phyloP scores from a whole-genome alignment of 2,797 vertebrate genomes.

The Platalea minor region DNA sequence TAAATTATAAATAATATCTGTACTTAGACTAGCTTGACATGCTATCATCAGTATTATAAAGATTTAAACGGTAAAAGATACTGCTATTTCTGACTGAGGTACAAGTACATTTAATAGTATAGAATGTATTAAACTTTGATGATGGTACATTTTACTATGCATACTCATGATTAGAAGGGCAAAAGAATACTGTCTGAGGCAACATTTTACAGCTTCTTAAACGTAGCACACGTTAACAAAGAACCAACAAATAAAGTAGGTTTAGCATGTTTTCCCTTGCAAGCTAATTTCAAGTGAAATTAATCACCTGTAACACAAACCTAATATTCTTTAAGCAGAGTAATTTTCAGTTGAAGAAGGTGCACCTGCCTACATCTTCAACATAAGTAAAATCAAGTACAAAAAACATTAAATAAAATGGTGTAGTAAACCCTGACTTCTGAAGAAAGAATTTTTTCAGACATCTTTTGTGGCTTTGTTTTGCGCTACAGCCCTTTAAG shows the following conservation, averaged over 20 bases:
- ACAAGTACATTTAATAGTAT: neutral
- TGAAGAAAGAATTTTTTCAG: slow-evolving; percentile 80
- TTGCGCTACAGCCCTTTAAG: slow-evolving; percentile 84
- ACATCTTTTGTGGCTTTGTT: slow-evolving; percentile 85
- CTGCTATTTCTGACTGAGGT: neutral
- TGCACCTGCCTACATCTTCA: slow-evolving; percentile 87
- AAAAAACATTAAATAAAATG: slow-evolving; percentile 80
- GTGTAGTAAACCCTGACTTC: slow-evolving; percentile 81
- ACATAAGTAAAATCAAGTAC: slow-evolving; percentile 80
- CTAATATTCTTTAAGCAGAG: slow-evolving; percentile 73
- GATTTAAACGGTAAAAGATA: neutral
- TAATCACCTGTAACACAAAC: slow-evolving; percentile 67
- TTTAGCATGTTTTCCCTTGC: slow-evolving; percentile 59
- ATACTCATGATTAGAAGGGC: neutral
- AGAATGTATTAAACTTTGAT: neutral
- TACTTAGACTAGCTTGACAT: neutral
- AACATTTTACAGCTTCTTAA: slow-evolving; percentile 5
- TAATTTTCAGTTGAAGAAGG: slow-evolving; percentile 79
- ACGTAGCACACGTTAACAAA: neutral
- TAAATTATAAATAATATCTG: neutral
- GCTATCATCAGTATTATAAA: neutral
- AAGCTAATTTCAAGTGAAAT: slow-evolving; percentile 68
- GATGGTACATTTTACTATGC: neutral
- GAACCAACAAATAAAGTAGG: slow-evolving; percentile 40
- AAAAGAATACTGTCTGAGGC: neutral